Evolutionary conservation across 2,888 invertebrate species (phyloP).

Genomic region (Pristionchus arcanus): DNA sequence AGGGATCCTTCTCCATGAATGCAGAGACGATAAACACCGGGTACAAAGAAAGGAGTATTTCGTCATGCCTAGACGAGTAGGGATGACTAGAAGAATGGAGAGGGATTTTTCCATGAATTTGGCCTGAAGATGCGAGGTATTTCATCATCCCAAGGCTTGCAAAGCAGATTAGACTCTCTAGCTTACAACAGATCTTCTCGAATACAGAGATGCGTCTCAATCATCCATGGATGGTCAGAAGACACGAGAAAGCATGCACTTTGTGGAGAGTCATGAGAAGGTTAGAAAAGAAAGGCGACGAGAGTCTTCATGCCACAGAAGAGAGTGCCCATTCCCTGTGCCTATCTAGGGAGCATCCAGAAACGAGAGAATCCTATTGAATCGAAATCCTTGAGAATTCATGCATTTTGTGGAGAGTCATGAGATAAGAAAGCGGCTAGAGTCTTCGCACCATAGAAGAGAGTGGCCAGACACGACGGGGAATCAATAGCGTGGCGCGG

Average conservation of each 20-base stretch:
- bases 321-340: background rate
- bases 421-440: background rate
- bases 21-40: no score
- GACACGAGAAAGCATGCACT: background rate
- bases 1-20: no score
- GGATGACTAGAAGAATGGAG: no score
- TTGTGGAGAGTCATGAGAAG: background rate
- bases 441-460: background rate
- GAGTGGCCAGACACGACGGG: background rate
- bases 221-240: background rate
- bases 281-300: background rate
- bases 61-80: background rate
- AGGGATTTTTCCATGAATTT: background rate
- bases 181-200: no score
- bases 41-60: no score
- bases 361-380: no score
- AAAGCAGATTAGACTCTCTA: no score
- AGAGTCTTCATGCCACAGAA: background rate
- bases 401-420: background rate
- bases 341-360: no score
- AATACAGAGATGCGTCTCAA: no score
- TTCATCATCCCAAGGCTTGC: background rate
- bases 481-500: conserved; percentile 13
- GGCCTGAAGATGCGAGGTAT: background rate
- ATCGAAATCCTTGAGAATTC: no score